Evolutionary conservation across 92 coral and sea anemone species (phyloP).

Genomic region (Ricordea florida): DNA sequence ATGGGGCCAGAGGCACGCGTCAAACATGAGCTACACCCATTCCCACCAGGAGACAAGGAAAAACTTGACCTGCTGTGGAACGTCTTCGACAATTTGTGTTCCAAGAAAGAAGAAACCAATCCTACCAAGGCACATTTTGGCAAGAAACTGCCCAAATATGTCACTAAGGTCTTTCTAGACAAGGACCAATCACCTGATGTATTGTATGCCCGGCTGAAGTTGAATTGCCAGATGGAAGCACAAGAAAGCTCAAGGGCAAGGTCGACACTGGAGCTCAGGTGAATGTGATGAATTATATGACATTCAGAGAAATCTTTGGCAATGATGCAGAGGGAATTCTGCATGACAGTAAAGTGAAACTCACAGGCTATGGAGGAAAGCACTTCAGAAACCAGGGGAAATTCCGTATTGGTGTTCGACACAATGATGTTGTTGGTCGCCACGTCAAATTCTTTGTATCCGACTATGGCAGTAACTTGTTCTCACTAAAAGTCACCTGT

Average conservation of each 20-base stretch:
- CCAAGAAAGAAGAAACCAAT: conserved; percentile 65
- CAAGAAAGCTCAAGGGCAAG: conserved; percentile 71
- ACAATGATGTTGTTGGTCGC: conserved; percentile 67
- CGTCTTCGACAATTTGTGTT: conserved; percentile 69
- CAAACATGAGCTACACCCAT: conserved; percentile 70
- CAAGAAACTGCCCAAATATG: conserved; percentile 71
- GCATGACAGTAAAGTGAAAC: conserved; percentile 69
- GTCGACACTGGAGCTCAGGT: conserved; percentile 65
- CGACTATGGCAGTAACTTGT: conserved; percentile 73
- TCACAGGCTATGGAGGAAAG: conserved; percentile 74
- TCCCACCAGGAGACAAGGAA: conserved; percentile 68
- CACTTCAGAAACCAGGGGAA: conserved; percentile 61
- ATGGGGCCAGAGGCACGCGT: conserved; percentile 79
- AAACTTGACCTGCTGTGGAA: conserved; percentile 62
- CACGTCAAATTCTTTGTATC: conserved; percentile 62
- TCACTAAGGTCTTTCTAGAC: conserved; percentile 69
- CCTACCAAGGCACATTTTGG: conserved; percentile 59
- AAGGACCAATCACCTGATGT: conserved; percentile 64
- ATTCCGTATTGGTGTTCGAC: conserved; percentile 64
- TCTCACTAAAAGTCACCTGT: conserved; percentile 70
- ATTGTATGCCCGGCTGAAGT: conserved; percentile 70
- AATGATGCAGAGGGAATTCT: conserved; percentile 57
- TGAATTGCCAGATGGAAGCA: conserved; percentile 62
- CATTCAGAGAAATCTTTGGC: conserved; percentile 72
- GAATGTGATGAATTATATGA: conserved; percentile 69